Percentiles rank a stretch among this genome's conserved stretches.
phyloP scores from a whole-genome alignment of 2,113 vertebrate species.

The Guaruba guarouba region DNA sequence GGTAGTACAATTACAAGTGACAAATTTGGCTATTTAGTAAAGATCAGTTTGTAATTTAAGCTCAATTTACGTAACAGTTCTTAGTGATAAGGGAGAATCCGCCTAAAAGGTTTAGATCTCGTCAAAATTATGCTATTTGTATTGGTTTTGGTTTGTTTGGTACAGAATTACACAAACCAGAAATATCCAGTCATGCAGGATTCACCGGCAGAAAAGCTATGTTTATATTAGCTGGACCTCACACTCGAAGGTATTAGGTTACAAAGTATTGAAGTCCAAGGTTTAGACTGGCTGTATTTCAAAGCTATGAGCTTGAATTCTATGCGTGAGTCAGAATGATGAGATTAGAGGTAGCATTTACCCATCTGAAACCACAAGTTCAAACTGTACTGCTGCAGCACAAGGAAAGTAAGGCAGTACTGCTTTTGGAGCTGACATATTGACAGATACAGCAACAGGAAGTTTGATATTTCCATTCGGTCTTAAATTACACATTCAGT shows the following conservation, averaged over 20 bases:
- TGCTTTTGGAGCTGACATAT: background rate
- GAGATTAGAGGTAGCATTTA: background rate
- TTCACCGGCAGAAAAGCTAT: background rate
- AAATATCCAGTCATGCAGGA: background rate
- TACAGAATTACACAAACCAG: background rate
- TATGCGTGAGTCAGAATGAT: background rate
- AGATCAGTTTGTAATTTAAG: background rate
- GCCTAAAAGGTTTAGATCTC: background rate
- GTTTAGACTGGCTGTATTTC: background rate
- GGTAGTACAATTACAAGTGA: rapidly evolving
- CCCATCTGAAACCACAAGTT: background rate
- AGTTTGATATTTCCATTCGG: slow-evolving; percentile 5
- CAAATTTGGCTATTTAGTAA: background rate
- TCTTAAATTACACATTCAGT: background rate
- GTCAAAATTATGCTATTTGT: background rate
- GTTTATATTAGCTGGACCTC: background rate
- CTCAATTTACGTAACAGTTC: background rate
- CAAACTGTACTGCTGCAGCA: background rate
- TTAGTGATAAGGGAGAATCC: background rate
- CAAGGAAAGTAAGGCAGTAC: background rate
- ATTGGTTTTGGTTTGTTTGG: background rate
- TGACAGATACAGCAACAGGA: slow-evolving; percentile 11
- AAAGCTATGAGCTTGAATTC: background rate
- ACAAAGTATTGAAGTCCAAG: background rate
- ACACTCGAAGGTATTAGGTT: background rate